These are phyloP conservation scores for Diplazon laetatorius DNA, from an alignment of 2,888 invertebrate genomes.

Conservation along the genomic window DNA sequence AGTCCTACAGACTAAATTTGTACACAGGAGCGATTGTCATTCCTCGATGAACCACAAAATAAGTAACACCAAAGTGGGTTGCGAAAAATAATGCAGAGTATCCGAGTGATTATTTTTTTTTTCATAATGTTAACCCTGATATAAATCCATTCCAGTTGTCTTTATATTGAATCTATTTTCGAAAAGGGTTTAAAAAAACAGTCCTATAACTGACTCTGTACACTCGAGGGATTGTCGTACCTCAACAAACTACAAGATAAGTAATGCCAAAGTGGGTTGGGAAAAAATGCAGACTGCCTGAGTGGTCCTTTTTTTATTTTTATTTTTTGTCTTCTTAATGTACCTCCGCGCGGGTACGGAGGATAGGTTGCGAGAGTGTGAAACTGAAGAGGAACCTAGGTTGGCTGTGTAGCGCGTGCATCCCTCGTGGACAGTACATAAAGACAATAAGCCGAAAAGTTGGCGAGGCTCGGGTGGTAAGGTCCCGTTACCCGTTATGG, in stretches of 20 bases:
- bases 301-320: constrained; percentile 16
- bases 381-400: constrained; percentile 11
- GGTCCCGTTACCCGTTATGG: constrained; percentile 78
- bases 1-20: too few relatives aligned
- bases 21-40: too few relatives aligned
- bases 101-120: too few relatives aligned
- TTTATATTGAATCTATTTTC: too few relatives aligned
- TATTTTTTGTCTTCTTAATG: neutral
- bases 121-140: too few relatives aligned
- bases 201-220: neutral
- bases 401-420: constrained; percentile 44
- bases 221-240: constrained; percentile 2
- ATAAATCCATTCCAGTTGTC: too few relatives aligned
- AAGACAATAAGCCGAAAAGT: constrained; percentile 82
- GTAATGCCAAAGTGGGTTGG: constrained; percentile 15
- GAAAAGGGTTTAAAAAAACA: neutral
- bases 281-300: constrained; percentile 13
- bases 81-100: too few relatives aligned
- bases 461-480: constrained; percentile 71
- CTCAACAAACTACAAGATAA: constrained; percentile 1
- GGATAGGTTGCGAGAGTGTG: constrained; percentile 1
- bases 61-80: too few relatives aligned
- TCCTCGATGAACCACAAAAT: too few relatives aligned
- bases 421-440: constrained; percentile 80
- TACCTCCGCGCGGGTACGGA: constrained; percentile 5